These are phyloP conservation scores for Aplysia californica DNA, from an alignment of 1,140 invertebrate genomes.

Conservation along the genomic window DNA sequence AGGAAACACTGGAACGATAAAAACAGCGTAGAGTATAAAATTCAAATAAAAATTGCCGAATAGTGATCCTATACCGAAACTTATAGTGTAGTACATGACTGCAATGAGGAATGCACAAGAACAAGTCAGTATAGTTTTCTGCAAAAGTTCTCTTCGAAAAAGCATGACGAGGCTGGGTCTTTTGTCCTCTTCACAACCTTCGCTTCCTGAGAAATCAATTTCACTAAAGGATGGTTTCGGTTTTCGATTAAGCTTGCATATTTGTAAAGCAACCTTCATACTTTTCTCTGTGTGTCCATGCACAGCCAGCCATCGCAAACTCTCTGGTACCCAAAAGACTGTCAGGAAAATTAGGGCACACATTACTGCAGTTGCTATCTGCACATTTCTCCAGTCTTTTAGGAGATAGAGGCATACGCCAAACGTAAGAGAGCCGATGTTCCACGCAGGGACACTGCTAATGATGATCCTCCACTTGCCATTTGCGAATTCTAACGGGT, in stretches of 20 bases:
- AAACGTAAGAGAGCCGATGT: background rate
- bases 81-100: background rate
- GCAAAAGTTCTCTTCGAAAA: background rate
- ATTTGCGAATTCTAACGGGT: background rate
- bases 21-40: background rate
- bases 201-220: background rate
- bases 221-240: background rate
- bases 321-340: conserved; percentile 3
- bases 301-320: background rate
- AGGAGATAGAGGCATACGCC: background rate
- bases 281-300: background rate
- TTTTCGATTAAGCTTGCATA: background rate
- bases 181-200: background rate
- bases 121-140: background rate
- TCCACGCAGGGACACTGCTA: background rate
- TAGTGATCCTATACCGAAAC: background rate
- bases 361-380: background rate
- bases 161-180: background rate
- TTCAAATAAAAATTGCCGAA: background rate
- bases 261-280: background rate
- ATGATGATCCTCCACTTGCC: background rate
- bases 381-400: background rate
- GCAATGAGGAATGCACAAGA: background rate
- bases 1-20: background rate
- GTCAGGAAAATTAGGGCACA: background rate